A percentile compares a stretch with the other conserved stretches of the same genome.
phyloP scores from a whole-genome alignment of 92 coral and sea anemone species.

The Muricea muricata region DNA sequence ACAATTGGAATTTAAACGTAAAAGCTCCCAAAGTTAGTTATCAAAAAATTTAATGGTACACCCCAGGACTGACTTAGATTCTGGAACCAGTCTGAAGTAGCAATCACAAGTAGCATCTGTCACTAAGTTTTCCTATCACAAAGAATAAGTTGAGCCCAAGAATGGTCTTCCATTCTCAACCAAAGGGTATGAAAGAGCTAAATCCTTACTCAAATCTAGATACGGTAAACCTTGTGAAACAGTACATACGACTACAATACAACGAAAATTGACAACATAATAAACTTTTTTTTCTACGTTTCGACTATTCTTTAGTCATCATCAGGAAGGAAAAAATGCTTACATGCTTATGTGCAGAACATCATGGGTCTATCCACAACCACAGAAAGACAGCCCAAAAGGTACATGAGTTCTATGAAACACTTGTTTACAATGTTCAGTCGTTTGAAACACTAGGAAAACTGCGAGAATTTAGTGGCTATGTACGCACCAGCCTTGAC shows the following conservation, averaged over 20 bases:
- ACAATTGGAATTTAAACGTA: not conserved
- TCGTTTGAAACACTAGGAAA: not conserved
- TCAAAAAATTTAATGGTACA: not conserved
- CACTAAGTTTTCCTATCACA: not conserved
- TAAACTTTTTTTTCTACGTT: no score
- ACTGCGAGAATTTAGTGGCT: not conserved
- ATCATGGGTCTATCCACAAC: not conserved
- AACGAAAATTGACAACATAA: no score
- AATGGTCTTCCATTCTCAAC: not conserved
- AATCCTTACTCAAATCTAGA: not conserved
- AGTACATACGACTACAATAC: no score
- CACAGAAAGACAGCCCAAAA: not conserved
- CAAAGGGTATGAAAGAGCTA: not conserved
- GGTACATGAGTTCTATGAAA: not conserved
- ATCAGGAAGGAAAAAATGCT: no score
- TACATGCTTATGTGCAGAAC: constrained; percentile 10
- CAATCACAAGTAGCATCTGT: not conserved
- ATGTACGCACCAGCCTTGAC: not conserved
- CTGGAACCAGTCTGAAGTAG: not conserved
- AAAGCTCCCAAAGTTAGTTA: not conserved
- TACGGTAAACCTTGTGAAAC: constrained; percentile 17
- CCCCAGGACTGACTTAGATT: not conserved
- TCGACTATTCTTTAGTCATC: no score
- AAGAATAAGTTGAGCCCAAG: not conserved
- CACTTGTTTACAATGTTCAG: not conserved